Conservation (phyloP, 2,113 vertebrate genomes). For the human region GRCh38 chr3:13599001-13599500, state of each 20-base stretch:
- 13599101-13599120: neutral
- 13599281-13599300: neutral
- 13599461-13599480: neutral
- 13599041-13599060: neutral
- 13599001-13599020: neutral
- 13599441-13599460: neutral
- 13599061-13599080: neutral
- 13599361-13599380: neutral
- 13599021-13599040: accelerated
- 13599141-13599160: neutral
- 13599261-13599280: neutral
- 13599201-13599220: neutral
- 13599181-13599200: neutral
- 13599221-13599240: neutral
- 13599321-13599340: neutral
- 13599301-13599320: neutral
- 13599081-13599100: neutral
- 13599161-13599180: neutral
- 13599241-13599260: neutral
- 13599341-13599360: neutral
- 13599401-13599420: neutral
- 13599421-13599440: neutral
- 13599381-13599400: neutral
- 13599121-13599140: neutral
- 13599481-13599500: neutral